Conservation (phyloP, 2,113 vertebrate genomes). For the Carassius gibelio region DNA sequence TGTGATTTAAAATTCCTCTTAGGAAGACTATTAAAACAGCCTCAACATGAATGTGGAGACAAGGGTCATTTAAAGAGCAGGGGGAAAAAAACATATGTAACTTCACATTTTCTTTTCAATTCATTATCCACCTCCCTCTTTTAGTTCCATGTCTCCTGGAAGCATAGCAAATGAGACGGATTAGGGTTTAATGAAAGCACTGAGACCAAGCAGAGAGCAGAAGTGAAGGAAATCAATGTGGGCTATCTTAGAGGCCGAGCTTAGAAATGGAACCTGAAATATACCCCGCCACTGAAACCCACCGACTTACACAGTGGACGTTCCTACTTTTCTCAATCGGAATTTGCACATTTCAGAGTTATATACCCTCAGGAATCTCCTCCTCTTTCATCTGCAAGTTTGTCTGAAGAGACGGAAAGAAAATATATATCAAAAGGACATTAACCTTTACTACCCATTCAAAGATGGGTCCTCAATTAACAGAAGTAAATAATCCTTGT, state of each 20-base stretch:
- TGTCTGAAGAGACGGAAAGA: conserved; percentile 62
- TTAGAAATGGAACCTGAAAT: conserved; percentile 37
- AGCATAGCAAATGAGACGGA: conserved; percentile 62
- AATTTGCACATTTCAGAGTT: conserved; percentile 31
- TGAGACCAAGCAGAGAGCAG: conserved; percentile 37
- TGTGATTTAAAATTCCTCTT: conserved; percentile 70
- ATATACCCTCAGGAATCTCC: background rate
- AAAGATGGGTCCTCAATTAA: conserved; percentile 79
- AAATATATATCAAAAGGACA: conserved; percentile 73
- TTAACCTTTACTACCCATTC: conserved; percentile 78
- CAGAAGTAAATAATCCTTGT: conserved; percentile 82
- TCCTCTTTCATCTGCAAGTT: conserved; percentile 38
- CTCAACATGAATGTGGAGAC: conserved; percentile 68
- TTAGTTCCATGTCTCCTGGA: conserved; percentile 66
- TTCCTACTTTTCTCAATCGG: conserved; percentile 12
- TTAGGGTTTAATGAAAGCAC: conserved; percentile 48
- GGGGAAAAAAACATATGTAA: conserved; percentile 62
- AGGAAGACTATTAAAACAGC: conserved; percentile 70
- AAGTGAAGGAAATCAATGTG: conserved; percentile 34
- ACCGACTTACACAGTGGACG: background rate
- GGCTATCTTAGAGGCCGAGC: conserved; percentile 37
- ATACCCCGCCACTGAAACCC: conserved; percentile 20
- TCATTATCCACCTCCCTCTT: conserved; percentile 60
- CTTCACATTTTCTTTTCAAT: conserved; percentile 73
- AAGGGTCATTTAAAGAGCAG: conserved; percentile 67